Evolutionary conservation across 2,113 vertebrate genomes (phyloP).

Genomic region (Etheostoma cragini): DNA sequence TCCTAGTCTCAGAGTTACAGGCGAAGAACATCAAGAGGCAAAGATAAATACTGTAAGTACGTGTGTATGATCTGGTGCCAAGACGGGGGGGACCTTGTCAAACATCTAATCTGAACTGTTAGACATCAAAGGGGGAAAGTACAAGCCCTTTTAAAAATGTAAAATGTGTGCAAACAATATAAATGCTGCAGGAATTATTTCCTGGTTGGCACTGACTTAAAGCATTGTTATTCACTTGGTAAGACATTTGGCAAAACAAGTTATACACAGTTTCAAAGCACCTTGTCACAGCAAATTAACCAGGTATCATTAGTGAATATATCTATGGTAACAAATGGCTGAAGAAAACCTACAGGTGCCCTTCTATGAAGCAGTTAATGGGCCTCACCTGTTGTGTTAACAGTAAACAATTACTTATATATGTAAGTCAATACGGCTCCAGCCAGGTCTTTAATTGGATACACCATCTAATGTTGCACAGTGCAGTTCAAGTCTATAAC

Average conservation of each 20-base stretch:
- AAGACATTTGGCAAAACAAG: constrained; percentile 1
- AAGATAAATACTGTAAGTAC: constrained; percentile 65
- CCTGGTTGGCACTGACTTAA: background rate
- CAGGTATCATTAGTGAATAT: background rate
- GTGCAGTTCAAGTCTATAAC: constrained; percentile 62
- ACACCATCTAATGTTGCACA: constrained; percentile 74
- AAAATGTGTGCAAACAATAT: constrained; percentile 1
- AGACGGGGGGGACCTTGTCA: constrained; percentile 50
- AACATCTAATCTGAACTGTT: constrained; percentile 60
- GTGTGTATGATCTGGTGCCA: constrained; percentile 63
- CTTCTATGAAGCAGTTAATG: constrained; percentile 64
- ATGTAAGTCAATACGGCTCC: constrained; percentile 73
- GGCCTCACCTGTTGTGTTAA: constrained; percentile 74
- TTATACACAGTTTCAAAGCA: constrained; percentile 19
- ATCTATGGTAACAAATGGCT: constrained; percentile 27
- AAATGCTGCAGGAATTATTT: constrained; percentile 1
- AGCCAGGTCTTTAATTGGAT: constrained; percentile 71
- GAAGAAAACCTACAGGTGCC: constrained; percentile 38
- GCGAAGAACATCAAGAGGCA: constrained; percentile 62
- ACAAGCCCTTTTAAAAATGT: constrained; percentile 22
- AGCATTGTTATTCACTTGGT: background rate
- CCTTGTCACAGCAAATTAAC: constrained; percentile 12
- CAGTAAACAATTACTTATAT: constrained; percentile 76
- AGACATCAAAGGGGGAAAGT: constrained; percentile 44
- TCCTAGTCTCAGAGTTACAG: constrained; percentile 48